phyloP scores from a whole-genome alignment of 2,113 vertebrate genomes.

The Elgaria multicarinata region DNA sequence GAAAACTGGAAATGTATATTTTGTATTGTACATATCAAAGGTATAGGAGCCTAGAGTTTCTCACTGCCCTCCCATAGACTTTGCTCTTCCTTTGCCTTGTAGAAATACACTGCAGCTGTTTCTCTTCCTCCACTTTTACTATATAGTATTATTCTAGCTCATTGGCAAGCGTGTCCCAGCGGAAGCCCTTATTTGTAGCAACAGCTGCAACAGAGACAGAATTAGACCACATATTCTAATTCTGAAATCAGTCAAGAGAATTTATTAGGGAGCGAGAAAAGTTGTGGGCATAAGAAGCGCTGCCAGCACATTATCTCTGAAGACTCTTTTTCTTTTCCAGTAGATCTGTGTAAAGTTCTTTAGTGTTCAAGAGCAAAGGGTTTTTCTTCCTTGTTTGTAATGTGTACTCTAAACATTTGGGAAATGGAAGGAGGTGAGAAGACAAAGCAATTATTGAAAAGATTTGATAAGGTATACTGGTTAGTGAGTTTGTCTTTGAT shows the following conservation, averaged over 20 bases:
- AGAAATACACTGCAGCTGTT: neutral
- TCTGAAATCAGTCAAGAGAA: neutral
- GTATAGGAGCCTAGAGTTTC: neutral
- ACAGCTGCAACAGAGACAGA: constrained; percentile 7
- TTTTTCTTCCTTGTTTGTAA: neutral
- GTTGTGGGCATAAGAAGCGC: neutral
- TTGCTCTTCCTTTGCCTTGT: neutral
- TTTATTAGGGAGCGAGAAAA: constrained; percentile 5
- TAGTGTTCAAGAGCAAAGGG: neutral
- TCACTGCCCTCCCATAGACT: neutral
- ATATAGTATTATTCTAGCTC: neutral
- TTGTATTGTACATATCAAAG: neutral
- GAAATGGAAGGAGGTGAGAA: neutral
- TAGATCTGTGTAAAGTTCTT: neutral
- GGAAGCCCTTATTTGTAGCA: neutral
- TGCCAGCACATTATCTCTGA: neutral
- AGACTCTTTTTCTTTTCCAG: neutral
- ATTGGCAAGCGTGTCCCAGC: neutral
- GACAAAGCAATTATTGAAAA: neutral
- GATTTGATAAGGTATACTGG: neutral
- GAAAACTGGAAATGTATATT: neutral
- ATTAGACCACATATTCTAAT: neutral
- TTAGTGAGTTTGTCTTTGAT: too few species aligned
- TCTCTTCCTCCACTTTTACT: neutral
- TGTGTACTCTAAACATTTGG: neutral